These are phyloP conservation scores for Synanthedon andrenaeformis DNA, from an alignment of 2,888 invertebrate species.

Conservation along the genomic window DNA sequence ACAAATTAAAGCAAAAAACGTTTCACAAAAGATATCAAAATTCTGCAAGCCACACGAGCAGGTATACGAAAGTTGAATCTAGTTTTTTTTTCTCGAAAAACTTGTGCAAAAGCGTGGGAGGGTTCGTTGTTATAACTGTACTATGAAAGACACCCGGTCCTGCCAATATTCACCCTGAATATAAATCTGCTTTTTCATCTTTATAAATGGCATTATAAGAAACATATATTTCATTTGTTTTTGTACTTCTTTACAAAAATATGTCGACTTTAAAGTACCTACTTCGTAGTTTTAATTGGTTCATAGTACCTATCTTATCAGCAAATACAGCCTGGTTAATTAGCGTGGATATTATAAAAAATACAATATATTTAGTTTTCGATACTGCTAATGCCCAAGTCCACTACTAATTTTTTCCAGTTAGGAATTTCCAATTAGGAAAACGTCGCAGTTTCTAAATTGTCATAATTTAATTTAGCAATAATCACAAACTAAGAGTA, in stretches of 20 bases:
- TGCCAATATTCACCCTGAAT: slow-evolving; percentile 18
- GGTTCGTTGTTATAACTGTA: slow-evolving; percentile 56
- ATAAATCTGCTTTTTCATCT: slow-evolving; percentile 17
- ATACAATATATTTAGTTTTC: too few species aligned
- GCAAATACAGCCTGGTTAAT: too few species aligned
- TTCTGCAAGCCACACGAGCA: slow-evolving; percentile 71
- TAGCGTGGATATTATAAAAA: too few species aligned
- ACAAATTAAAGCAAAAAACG: slow-evolving; percentile 69
- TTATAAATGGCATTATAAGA: background rate
- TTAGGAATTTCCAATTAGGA: too few species aligned
- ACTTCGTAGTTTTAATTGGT: too few species aligned
- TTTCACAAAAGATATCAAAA: slow-evolving; percentile 66
- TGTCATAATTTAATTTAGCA: too few species aligned
- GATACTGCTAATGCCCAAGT: too few species aligned
- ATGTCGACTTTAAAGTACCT: background rate
- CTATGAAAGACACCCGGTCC: slow-evolving; percentile 29
- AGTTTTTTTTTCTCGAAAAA: slow-evolving; percentile 35
- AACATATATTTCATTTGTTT: background rate
- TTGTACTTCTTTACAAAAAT: background rate
- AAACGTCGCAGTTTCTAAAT: too few species aligned
- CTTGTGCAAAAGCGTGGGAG: slow-evolving; percentile 68
- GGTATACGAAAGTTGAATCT: slow-evolving; percentile 55
- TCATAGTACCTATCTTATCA: too few species aligned
- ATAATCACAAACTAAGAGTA: too few species aligned
- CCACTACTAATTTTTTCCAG: too few species aligned